Conservation (phyloP, 1,140 invertebrate genomes). For the Physella acuta region DNA sequence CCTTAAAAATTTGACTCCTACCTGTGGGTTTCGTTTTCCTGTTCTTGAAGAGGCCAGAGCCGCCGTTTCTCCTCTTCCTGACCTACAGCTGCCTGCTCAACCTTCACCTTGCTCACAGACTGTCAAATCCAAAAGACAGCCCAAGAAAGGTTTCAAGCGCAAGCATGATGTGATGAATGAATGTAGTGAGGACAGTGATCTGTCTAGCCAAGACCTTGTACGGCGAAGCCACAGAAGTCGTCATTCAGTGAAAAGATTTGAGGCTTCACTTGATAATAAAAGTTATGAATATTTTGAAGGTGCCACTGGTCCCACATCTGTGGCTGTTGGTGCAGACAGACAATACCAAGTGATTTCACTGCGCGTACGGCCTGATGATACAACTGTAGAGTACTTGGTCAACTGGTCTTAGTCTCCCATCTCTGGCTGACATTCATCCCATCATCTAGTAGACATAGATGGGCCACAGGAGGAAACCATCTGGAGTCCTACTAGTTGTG, state of each 20-base stretch:
- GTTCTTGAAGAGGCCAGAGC: conserved; percentile 15
- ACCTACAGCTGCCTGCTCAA: background rate
- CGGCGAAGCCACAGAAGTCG: conserved; percentile 20
- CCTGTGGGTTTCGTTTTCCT: conserved; percentile 23
- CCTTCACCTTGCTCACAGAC: background rate
- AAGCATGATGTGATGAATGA: background rate
- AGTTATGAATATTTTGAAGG: background rate
- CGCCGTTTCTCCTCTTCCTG: background rate
- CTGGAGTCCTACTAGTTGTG: too few relatives aligned
- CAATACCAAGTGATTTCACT: conserved; percentile 19
- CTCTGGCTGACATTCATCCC: too few relatives aligned
- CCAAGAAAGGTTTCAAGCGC: background rate
- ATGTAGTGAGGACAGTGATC: background rate
- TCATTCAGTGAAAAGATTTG: conserved; percentile 1
- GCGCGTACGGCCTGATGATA: background rate
- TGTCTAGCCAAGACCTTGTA: background rate
- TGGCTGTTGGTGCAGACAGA: background rate
- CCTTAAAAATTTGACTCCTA: conserved; percentile 17
- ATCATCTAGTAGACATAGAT: too few relatives aligned
- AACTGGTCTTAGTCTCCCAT: too few relatives aligned
- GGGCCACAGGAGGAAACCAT: too few relatives aligned
- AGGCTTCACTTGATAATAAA: background rate
- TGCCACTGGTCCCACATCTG: too few relatives aligned
- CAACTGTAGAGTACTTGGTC: conserved; percentile 11
- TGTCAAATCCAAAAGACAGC: background rate